Conservation (phyloP, 1,140 invertebrate genomes). For the Atopsyche davidsoni region DNA sequence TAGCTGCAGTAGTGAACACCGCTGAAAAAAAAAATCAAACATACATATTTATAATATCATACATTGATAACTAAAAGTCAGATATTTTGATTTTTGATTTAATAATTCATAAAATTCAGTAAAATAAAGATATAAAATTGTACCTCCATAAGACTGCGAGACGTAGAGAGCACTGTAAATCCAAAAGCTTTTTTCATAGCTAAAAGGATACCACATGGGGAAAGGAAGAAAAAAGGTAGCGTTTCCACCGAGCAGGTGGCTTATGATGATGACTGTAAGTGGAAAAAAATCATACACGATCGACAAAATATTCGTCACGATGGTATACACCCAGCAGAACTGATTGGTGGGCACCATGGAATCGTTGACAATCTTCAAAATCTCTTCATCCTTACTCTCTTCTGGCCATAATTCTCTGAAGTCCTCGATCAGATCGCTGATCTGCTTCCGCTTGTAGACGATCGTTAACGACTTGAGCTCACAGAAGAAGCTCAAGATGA, state of each 20-base stretch:
- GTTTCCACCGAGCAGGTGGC: constrained; percentile 3
- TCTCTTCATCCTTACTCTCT: neutral
- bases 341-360: constrained; percentile 15
- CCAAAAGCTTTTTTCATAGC: constrained; percentile 7
- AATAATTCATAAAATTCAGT: neutral
- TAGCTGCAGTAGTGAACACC: no score
- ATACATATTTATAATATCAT: neutral
- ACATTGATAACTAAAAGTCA: constrained; percentile 1
- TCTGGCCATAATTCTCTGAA: constrained; percentile 17
- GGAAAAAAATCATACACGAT: constrained; percentile 25
- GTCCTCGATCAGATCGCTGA: constrained; percentile 11
- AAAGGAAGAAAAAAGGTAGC: constrained; percentile 16
- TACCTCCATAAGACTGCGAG: constrained; percentile 23
- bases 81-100: neutral
- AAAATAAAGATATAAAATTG: no score
- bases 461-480: constrained; percentile 12
- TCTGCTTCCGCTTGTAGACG: constrained; percentile 5
- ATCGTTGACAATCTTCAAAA: constrained; percentile 2
- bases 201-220: constrained; percentile 24
- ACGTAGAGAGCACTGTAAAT: constrained; percentile 13
- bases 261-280: constrained; percentile 13
- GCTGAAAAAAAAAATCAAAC: no score
- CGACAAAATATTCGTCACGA: constrained; percentile 21
- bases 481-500: constrained; percentile 13
- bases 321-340: constrained; percentile 17